These are phyloP conservation scores for Poecilia latipinna DNA, from an alignment of 2,113 vertebrate species.

Conservation along the genomic window DNA sequence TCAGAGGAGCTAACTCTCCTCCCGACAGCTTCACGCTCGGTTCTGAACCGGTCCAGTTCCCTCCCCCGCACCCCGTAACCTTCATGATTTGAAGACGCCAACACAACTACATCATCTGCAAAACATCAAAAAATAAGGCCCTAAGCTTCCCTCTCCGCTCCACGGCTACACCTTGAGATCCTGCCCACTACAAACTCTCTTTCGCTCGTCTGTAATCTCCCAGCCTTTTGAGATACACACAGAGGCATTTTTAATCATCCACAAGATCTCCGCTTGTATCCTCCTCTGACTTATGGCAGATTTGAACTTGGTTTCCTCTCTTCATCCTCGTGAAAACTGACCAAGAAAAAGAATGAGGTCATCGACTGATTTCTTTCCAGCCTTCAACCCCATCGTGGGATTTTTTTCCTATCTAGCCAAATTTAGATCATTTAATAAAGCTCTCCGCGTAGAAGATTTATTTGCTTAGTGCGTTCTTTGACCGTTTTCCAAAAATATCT, in stretches of 20 bases:
- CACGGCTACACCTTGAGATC: not conserved
- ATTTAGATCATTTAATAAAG: constrained; percentile 38
- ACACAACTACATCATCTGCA: not conserved
- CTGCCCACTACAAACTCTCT: constrained; percentile 6
- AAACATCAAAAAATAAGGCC: not conserved
- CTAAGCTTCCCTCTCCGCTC: not conserved
- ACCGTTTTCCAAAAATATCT: constrained; percentile 36
- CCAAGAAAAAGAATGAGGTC: constrained; percentile 40
- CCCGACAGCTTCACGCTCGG: not conserved
- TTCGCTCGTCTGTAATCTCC: constrained; percentile 43
- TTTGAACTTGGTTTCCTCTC: constrained; percentile 29
- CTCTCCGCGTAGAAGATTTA: constrained; percentile 25
- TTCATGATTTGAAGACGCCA: not conserved
- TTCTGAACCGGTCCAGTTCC: not conserved
- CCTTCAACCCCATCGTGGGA: constrained; percentile 31
- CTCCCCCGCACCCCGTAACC: too few relatives aligned
- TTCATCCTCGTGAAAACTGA: not conserved
- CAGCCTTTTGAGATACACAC: constrained; percentile 59
- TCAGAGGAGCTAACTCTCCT: not conserved
- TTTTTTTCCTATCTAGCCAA: constrained; percentile 13
- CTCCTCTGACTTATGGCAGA: constrained; percentile 25
- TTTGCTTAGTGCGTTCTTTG: constrained; percentile 21
- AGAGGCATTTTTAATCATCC: constrained; percentile 50
- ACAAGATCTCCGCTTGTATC: constrained; percentile 29
- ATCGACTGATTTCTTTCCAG: constrained; percentile 22